phyloP scores from a whole-genome alignment of 2,888 invertebrate species.

The Pheosia gnoma region DNA sequence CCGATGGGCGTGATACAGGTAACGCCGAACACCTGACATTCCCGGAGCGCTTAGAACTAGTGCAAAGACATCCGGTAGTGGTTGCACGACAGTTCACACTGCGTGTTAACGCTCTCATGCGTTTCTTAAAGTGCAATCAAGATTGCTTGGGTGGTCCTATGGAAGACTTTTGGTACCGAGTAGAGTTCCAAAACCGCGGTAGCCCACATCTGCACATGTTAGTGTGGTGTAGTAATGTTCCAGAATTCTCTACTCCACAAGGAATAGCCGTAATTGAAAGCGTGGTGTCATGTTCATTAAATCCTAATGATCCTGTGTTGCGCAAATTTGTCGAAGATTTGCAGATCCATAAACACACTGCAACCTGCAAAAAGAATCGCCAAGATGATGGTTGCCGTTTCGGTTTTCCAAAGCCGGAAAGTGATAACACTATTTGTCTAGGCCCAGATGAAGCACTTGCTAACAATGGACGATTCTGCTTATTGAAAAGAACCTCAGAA shows the following conservation, averaged over 20 bases:
- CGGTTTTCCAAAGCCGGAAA: slow-evolving; percentile 32
- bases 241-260: slow-evolving; percentile 26
- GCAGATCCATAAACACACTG: slow-evolving; percentile 37
- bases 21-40: slow-evolving; percentile 9
- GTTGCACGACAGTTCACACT: slow-evolving; percentile 12
- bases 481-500: slow-evolving; percentile 35
- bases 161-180: slow-evolving; percentile 33
- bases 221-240: slow-evolving; percentile 37
- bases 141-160: slow-evolving; percentile 6
- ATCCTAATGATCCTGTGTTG: background rate
- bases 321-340: slow-evolving; percentile 12
- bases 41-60: slow-evolving; percentile 7
- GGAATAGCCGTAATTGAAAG: slow-evolving; percentile 29
- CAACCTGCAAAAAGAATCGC: slow-evolving; percentile 33
- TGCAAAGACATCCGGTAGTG: slow-evolving; percentile 16
- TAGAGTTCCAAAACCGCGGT: slow-evolving; percentile 53
- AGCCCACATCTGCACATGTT: slow-evolving; percentile 52
- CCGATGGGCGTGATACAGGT: slow-evolving; percentile 1
- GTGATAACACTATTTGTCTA: slow-evolving; percentile 28
- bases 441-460: slow-evolving; percentile 39
- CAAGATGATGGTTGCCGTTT: slow-evolving; percentile 27
- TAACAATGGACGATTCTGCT: slow-evolving; percentile 47
- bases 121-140: slow-evolving; percentile 2
- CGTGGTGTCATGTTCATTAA: slow-evolving; percentile 38
- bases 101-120: slow-evolving; percentile 16